Evolutionary conservation across 1,140 invertebrate species (phyloP).

Genomic region (Episyrphus balteatus): DNA sequence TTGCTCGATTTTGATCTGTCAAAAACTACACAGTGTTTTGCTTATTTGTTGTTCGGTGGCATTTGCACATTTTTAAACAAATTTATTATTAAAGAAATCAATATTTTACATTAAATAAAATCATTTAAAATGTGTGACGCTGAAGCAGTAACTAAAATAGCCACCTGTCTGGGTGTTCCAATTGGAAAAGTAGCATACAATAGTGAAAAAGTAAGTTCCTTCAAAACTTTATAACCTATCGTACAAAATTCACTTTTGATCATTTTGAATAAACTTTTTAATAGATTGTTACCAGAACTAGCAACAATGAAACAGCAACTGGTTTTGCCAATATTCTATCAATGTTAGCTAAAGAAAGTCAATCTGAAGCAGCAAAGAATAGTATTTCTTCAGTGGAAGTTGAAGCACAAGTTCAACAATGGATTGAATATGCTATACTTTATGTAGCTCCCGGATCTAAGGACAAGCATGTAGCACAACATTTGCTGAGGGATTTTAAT

Average conservation of each 20-base stretch:
- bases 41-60: no score
- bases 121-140: conserved; percentile 26
- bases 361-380: conserved; percentile 29
- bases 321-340: conserved; percentile 43
- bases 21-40: no score
- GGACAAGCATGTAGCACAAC: conserved; percentile 24
- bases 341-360: conserved; percentile 34
- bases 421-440: conserved; percentile 42
- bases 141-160: conserved; percentile 27
- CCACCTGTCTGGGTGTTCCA: conserved; percentile 23
- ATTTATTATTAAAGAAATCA: no score
- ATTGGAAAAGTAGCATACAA: conserved; percentile 23
- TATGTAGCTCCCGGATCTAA: conserved; percentile 41
- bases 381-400: conserved; percentile 19
- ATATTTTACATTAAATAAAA: no score
- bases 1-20: no score
- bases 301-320: conserved; percentile 26
- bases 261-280: background rate
- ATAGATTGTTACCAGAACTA: conserved; percentile 29
- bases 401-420: conserved; percentile 36
- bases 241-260: background rate
- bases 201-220: conserved; percentile 21
- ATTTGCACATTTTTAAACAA: no score
- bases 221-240: background rate
- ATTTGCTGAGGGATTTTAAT: conserved; percentile 42